Conservation (phyloP, 2,888 invertebrate genomes). For the Drosophila recens region DNA sequence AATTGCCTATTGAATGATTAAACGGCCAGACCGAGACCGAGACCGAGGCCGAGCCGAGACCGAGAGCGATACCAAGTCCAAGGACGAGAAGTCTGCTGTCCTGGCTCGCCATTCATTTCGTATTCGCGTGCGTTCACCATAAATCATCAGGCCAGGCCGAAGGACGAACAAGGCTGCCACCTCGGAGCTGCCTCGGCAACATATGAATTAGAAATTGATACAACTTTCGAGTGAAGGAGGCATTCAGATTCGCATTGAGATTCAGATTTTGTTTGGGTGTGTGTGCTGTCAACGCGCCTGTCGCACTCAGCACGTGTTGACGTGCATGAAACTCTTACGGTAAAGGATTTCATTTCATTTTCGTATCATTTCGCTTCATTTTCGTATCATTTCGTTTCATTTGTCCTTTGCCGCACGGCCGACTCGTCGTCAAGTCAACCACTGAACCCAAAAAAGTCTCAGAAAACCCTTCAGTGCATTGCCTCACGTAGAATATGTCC, state of each 20-base stretch:
- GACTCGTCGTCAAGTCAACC: conserved; percentile 49
- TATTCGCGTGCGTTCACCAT: conserved; percentile 69
- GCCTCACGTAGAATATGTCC: conserved; percentile 58
- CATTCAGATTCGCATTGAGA: conserved; percentile 9
- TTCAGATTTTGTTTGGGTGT: conserved; percentile 6
- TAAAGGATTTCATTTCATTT: conserved; percentile 74
- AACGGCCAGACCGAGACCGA: conserved; percentile 45
- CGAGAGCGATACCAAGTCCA: conserved; percentile 15
- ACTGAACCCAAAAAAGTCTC: conserved; percentile 15
- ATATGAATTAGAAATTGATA: conserved; percentile 79
- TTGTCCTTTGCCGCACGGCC: conserved; percentile 59
- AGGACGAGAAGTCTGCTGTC: conserved; percentile 29
- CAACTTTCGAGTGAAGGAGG: conserved; percentile 34
- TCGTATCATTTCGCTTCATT: conserved; percentile 49
- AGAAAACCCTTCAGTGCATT: conserved; percentile 37
- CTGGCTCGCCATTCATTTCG: conserved; percentile 63
- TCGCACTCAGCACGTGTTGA: conserved; percentile 74
- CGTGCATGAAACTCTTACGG: conserved; percentile 82
- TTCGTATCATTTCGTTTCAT: conserved; percentile 53
- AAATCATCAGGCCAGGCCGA: conserved; percentile 62
- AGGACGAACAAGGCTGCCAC: conserved; percentile 12
- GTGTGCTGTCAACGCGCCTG: conserved; percentile 64
- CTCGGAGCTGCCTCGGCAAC: conserved; percentile 51
- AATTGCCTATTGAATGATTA: conserved; percentile 82
- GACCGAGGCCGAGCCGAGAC: conserved; percentile 1